phyloP scores from a whole-genome alignment of 1,140 invertebrate genomes.

The Vollenhovia emeryi region DNA sequence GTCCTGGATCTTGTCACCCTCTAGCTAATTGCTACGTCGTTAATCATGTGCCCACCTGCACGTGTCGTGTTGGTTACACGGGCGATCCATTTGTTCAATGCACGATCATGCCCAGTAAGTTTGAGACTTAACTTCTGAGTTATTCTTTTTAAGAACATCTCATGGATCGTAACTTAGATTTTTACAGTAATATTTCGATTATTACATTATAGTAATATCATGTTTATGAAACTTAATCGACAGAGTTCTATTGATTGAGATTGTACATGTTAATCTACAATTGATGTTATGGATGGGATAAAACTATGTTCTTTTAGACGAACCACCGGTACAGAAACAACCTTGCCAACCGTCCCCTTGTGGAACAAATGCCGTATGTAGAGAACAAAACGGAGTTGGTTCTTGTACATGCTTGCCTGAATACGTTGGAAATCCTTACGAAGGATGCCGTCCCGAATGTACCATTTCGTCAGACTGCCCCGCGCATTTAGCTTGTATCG shows the following conservation, averaged over 20 bases:
- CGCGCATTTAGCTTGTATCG: constrained; percentile 90
- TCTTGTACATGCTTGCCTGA: constrained; percentile 90
- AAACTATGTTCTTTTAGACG: constrained; percentile 55
- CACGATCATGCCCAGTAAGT: constrained; percentile 86
- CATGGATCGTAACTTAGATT: too few species aligned
- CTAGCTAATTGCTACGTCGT: constrained; percentile 90
- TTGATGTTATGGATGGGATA: not conserved
- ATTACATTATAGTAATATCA: not conserved
- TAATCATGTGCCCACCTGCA: constrained; percentile 90
- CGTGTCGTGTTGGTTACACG: constrained; percentile 87
- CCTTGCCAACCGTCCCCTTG: constrained; percentile 91
- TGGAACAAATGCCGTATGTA: constrained; percentile 90
- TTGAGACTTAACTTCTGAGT: not conserved
- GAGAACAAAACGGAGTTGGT: constrained; percentile 87
- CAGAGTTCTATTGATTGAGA: not conserved
- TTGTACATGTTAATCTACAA: not conserved
- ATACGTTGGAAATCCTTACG: constrained; percentile 91
- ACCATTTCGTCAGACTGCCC: constrained; percentile 90
- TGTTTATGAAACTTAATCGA: not conserved
- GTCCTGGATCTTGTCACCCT: constrained; percentile 89
- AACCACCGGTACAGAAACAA: constrained; percentile 68
- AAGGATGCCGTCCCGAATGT: constrained; percentile 91
- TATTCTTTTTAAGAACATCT: not conserved
- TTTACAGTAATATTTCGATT: not conserved
- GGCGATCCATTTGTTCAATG: constrained; percentile 90